Evolutionary conservation across 2,113 vertebrate species (phyloP), one percentile per base, ranked within the genome.

Genomic region (Varanus salvator): DNA sequence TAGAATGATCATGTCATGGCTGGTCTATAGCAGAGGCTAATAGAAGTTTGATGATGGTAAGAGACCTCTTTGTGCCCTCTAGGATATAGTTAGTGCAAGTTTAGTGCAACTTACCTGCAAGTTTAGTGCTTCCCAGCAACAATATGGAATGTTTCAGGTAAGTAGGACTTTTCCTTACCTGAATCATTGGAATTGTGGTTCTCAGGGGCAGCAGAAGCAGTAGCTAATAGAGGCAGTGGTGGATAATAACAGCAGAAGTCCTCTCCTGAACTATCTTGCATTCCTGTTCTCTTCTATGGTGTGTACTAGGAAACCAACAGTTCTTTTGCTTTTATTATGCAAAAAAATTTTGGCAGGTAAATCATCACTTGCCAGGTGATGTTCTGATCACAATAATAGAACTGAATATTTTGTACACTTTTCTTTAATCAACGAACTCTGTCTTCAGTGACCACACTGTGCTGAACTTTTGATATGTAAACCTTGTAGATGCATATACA

Each of bases 401-500:
- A 31, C 8, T 82, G 12, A 85, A 78, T 52, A 60, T 78, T 87
- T 86, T 64, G 84, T 57, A 21, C 21, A n/a, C 34, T 87, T 25
- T 34, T 60, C 34, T 29, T 72, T 17, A 29, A 75, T 75, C 78
- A 83, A 57, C 52, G n/a, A 76, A 50, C 44, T 34, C 38, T 25
- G 15, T 38, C 48, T 54, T 38, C 74, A 54, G n/a, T 69, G 84
- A 68, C 50, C 75, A 71, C 50, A 52, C 54, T 57, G 64, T 71
- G 15, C 90, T 77, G 90, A 93, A 94, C 69, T 90, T 76, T 68
- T 92, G 85, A 77, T 90, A 48, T 64, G 38, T 23, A 84, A 57
- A 93, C 34, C 3, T 90, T 75, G 71, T 54, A 92, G 21, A 94
- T 92, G 77, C 80, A 95, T 71, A 87, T 9, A 89, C 89, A 80